A percentile compares a stretch with the other conserved stretches of the same genome.
These are phyloP conservation scores for Scaptomyza tumidula DNA, from an alignment of 2,888 invertebrate genomes.

Conservation along the genomic window DNA sequence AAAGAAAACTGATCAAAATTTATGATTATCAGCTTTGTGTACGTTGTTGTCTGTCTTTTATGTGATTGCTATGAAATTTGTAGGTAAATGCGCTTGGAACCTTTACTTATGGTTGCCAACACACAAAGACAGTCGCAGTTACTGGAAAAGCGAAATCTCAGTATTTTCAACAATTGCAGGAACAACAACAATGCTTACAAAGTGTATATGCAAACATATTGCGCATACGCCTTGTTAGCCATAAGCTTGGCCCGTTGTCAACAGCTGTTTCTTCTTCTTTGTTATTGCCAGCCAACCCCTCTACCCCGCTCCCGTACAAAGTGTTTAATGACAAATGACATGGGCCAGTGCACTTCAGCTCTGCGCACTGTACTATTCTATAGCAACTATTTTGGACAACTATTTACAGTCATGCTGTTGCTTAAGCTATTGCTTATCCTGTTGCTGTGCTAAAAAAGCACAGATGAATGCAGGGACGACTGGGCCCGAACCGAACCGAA, in stretches of 20 bases:
- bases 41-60: slow-evolving; percentile 17
- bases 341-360: slow-evolving; percentile 53
- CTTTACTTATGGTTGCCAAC: slow-evolving; percentile 73
- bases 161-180: slow-evolving; percentile 21
- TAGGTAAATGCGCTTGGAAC: slow-evolving; percentile 72
- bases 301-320: slow-evolving; percentile 28
- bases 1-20: slow-evolving; percentile 25
- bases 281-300: slow-evolving; percentile 28
- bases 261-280: slow-evolving; percentile 70
- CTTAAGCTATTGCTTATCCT: background rate
- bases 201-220: slow-evolving; percentile 72
- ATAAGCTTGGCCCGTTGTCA: slow-evolving; percentile 75
- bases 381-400: slow-evolving; percentile 16
- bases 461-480: slow-evolving; percentile 48
- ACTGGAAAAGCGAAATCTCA: slow-evolving; percentile 28
- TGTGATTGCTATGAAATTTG: slow-evolving; percentile 47
- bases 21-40: slow-evolving; percentile 27
- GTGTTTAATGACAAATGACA: slow-evolving; percentile 81
- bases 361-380: slow-evolving; percentile 13
- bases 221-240: slow-evolving; percentile 80
- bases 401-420: slow-evolving; percentile 1
- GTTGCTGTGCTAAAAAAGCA: slow-evolving; percentile 35
- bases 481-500: slow-evolving; percentile 32
- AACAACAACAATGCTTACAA: slow-evolving; percentile 38
- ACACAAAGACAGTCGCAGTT: slow-evolving; percentile 25